phyloP scores from a whole-genome alignment of 1,140 invertebrate species.

The Cataglyphis hispanica region DNA sequence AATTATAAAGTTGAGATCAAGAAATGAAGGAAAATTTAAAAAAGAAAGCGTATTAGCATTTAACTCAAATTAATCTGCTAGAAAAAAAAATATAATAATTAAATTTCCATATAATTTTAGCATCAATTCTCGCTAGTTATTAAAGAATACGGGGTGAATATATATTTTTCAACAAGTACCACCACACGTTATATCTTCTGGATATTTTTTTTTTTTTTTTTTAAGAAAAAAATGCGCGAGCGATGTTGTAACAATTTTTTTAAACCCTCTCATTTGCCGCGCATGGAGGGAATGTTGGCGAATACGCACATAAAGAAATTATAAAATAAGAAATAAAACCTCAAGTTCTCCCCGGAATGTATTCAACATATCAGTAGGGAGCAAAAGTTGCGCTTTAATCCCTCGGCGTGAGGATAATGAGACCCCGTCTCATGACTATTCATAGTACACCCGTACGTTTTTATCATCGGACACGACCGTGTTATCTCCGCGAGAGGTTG shows the following conservation, averaged over 20 bases:
- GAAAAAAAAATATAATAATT: conserved; percentile 16
- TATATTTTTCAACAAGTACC: background rate
- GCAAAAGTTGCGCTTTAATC: conserved; percentile 37
- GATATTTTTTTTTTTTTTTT: background rate
- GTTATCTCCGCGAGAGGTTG: conserved; percentile 4
- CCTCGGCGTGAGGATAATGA: conserved; percentile 30
- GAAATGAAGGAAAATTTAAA: background rate
- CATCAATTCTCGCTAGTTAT: background rate
- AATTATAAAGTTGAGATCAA: conserved; percentile 7
- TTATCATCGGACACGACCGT: conserved; percentile 2
- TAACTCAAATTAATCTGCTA: background rate
- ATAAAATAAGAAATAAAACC: conserved; percentile 40
- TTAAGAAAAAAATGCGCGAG: background rate
- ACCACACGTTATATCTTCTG: background rate
- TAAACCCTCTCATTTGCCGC: conserved; percentile 8
- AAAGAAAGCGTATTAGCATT: background rate
- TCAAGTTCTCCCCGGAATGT: background rate
- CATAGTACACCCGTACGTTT: conserved; percentile 35
- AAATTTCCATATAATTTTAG: background rate
- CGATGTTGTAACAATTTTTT: conserved; percentile 30
- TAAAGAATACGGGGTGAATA: background rate
- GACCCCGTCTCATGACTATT: conserved; percentile 32
- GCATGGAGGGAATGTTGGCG: background rate
- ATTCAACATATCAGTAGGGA: conserved; percentile 7
- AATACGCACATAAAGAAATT: conserved; percentile 18